Conservation (phyloP, 1,140 invertebrate genomes). For the Macrotrachela quadricornifera region DNA sequence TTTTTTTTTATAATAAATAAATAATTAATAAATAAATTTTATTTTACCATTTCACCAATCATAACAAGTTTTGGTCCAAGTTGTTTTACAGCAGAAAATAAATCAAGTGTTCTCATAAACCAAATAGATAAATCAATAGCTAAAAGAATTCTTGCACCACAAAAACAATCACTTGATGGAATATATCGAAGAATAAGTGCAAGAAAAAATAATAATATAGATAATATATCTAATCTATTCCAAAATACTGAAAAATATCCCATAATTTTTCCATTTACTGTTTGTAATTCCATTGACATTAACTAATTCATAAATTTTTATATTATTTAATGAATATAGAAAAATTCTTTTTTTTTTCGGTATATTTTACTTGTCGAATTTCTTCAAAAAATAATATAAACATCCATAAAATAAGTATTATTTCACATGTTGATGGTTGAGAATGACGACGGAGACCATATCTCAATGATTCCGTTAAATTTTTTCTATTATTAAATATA, state of each 20-base stretch:
- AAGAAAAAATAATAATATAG: constrained; percentile 20
- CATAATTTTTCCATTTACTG: not conserved
- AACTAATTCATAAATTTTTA: constrained; percentile 4
- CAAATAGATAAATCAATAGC: constrained; percentile 5
- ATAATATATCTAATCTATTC: constrained; percentile 25
- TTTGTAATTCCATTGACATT: not conserved
- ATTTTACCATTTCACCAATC: constrained; percentile 25
- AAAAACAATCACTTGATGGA: constrained; percentile 10
- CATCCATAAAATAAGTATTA: constrained; percentile 9
- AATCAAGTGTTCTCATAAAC: constrained; percentile 22
- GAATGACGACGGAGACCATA: too few species aligned
- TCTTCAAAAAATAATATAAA: constrained; percentile 10
- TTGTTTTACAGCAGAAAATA: constrained; percentile 21
- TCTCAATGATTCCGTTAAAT: too few species aligned
- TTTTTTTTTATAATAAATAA: too few species aligned
- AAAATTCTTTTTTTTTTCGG: too few species aligned
- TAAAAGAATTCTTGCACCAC: constrained; percentile 5
- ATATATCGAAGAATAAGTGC: constrained; percentile 21
- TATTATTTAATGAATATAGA: not conserved
- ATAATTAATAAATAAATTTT: constrained; percentile 23
- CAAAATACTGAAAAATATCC: constrained; percentile 18
- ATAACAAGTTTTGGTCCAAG: constrained; percentile 29
- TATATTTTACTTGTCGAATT: constrained; percentile 11
- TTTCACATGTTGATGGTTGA: constrained; percentile 1
- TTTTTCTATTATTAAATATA: not conserved